Evolutionary conservation across 1,140 invertebrate species (phyloP).

Genomic region (Lineus longissimus): DNA sequence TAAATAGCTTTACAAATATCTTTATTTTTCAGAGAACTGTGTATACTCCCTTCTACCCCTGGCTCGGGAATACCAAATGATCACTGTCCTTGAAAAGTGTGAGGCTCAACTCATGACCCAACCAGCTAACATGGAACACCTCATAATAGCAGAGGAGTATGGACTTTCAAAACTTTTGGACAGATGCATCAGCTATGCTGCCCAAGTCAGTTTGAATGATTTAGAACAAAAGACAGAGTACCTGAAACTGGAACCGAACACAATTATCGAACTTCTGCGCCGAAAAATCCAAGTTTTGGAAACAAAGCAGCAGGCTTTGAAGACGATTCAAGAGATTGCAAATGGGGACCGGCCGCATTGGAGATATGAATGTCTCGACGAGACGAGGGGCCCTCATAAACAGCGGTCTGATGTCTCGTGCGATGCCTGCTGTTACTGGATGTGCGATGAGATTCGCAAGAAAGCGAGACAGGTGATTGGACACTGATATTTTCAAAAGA

Average conservation of each 20-base stretch:
- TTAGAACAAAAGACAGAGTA: not conserved
- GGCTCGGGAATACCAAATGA: constrained; percentile 32
- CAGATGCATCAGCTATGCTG: constrained; percentile 2
- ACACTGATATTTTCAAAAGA: no score
- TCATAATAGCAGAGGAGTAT: constrained; percentile 19
- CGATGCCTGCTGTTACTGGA: constrained; percentile 5
- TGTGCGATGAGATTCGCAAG: constrained; percentile 7
- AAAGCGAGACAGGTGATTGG: not conserved
- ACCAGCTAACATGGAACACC: constrained; percentile 17
- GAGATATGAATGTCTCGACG: constrained; percentile 1
- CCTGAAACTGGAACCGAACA: not conserved
- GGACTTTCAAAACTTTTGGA: constrained; percentile 6
- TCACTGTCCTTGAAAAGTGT: constrained; percentile 16
- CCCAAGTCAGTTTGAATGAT: not conserved
- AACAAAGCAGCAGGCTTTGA: not conserved
- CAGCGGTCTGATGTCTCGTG: constrained; percentile 2
- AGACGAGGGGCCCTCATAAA: not conserved
- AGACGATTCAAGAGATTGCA: not conserved
- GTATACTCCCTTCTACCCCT: no score
- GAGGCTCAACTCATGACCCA: constrained; percentile 23
- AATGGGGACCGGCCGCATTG: constrained; percentile 2
- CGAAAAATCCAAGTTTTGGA: not conserved
- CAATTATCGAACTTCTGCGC: not conserved
- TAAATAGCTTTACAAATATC: no score
- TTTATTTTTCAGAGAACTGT: no score